Base-by-base conservation (phyloP, 2,113 vertebrate genomes). In the Pagrus major region DNA sequence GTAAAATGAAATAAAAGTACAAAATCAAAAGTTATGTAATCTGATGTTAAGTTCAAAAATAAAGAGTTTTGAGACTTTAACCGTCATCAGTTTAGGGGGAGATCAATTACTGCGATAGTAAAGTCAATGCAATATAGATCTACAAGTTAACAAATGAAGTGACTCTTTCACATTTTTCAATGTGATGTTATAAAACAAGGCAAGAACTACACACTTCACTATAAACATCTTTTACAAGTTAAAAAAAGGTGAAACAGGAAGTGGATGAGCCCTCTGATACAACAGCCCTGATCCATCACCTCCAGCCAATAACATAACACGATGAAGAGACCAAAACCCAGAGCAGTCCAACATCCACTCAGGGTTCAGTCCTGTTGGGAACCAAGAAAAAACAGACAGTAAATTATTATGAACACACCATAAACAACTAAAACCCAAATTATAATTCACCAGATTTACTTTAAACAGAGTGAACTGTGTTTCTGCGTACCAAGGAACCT, bases 301-400 rank as follows among this genome's bases (percentile, higher is more conserved):
- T 49, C 23, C 20, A 54, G 44, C 47, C 31, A 54, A 12, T 27
- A 63, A 35, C 41, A 64, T 1, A 49, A 25, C 52, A 39, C 18
- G 37, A 6, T 8, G 47, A 60, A 33, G 54, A 70, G 54, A 6
- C 10, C 1, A 2, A 27, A 79, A 23, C 47, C 5, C 23, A n/a
- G n/a, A 59, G 51, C 21, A 51, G 18, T 42, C 46, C 76, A 37
- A 47, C 33, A 14, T 73, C 63, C 55, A 14, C 4, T 55, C 31
- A 70, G 25, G 2, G 27, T 35, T 60, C 60, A 25, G 42, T 7
- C 60, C 89, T 88, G 81, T 59, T 9, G 56, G 54, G 23, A 0
- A 78, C 3, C 15, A 20, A 78, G n/a, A 67, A 47, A 72, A 35
- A 74, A 59, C 10, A 60, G 10, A 61, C n/a, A 21, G 8, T 15